phyloP scores from a whole-genome alignment of 2,797 vertebrate genomes.

The Morelia viridis region DNA sequence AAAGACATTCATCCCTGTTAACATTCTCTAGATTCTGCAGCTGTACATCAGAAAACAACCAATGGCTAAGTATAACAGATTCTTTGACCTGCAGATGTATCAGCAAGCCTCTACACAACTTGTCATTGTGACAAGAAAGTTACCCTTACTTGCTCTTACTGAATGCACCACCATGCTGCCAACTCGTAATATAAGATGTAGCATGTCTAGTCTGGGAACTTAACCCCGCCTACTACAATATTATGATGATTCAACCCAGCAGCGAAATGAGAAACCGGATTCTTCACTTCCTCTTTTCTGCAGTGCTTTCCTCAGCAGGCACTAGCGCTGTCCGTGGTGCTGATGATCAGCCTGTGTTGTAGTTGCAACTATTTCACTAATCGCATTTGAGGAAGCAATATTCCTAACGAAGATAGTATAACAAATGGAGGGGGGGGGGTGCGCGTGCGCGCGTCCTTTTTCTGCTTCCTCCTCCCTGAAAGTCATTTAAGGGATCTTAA shows the following conservation, averaged over 20 bases:
- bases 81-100: not conserved
- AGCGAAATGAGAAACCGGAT: not conserved
- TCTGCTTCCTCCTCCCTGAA: not conserved
- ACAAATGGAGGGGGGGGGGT: not conserved
- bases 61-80: not conserved
- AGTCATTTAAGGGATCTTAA: not conserved
- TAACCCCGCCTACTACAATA: not conserved
- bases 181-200: not conserved
- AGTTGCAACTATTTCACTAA: not conserved
- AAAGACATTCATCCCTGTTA: not conserved
- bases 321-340: constrained; percentile 70
- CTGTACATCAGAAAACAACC: too few relatives aligned
- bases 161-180: not conserved
- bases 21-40: not conserved
- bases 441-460: not conserved
- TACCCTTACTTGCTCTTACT: not conserved
- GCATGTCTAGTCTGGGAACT: not conserved
- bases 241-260: not conserved
- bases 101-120: not conserved
- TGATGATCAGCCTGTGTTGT: constrained; percentile 44
- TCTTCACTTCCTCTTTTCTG: not conserved
- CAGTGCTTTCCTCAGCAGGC: not conserved
- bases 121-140: not conserved
- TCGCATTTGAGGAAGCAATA: not conserved
- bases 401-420: not conserved